Evolutionary conservation across 2,888 invertebrate genomes (phyloP), one percentile per base, ranked within the genome.

Genomic region (Lochmaea crataegi): DNA sequence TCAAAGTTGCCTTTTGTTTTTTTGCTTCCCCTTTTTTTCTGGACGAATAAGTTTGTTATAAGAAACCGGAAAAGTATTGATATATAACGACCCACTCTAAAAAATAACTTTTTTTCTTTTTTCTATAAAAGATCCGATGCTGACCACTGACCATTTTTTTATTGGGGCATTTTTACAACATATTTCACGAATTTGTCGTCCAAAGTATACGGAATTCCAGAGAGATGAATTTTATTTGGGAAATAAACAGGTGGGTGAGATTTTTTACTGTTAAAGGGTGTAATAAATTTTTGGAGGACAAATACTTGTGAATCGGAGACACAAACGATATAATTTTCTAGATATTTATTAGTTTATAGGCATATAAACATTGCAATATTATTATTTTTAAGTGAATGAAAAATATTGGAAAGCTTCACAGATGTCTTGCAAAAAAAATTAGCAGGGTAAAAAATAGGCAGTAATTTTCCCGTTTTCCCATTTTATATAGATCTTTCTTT

Each of bases 1-100:
- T 76, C 73, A 72, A 64, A 72, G 66, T 74, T 68, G 18, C 61
- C 45, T 68, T 72, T 67, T 72, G 60, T 53, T 61, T 72, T 72
- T 57, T 16, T 3, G 51, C 63, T 71, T 53, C 58, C 58, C 32
- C 48, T 11, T 60, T 58, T 68, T 65, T 67, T 68, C 68, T 18
- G 51, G 56, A 26, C 58, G 61, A 60, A 67, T 65, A 68, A 71
- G 68, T 74, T 71, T 64, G 57, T 58, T 72, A 69, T 63, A 26
- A 63, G 42, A 26, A 41, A 48, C 61, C 42, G 68, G 71, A 71
- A 67, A 71, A 68, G 42, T 70, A 72, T 68, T 64, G 66, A 72
- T 68, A 72, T 65, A 72, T 68, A 68, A 72, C 64, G 64, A 70
- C 16, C 64, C 64, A 64, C 64, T 64, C 18, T 64, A 64, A 70